phyloP scores from a whole-genome alignment of 2,888 invertebrate genomes.

The Pinctada fucata region DNA sequence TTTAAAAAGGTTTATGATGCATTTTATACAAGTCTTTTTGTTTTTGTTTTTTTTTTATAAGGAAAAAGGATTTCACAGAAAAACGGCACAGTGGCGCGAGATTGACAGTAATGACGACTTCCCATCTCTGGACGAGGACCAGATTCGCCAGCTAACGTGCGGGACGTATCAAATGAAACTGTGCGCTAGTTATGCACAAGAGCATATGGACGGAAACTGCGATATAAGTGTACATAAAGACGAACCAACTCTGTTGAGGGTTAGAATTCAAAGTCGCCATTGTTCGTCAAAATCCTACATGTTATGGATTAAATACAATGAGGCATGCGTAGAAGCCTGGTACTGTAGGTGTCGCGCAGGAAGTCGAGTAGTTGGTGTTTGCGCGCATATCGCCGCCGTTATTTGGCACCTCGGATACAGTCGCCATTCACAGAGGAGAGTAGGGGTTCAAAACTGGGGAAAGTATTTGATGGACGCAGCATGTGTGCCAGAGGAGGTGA shows the following conservation, averaged over 20 bases:
- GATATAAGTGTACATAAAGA: conserved; percentile 12
- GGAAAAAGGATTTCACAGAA: conserved; percentile 13
- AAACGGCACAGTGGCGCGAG: neutral
- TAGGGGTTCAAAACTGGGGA: conserved; percentile 3
- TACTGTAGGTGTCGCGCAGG: conserved; percentile 24
- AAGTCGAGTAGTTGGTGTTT: conserved; percentile 17
- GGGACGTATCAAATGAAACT: conserved; percentile 19
- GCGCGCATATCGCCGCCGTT: conserved; percentile 9
- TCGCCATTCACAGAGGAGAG: neutral
- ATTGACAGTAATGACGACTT: neutral
- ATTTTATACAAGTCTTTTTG: neutral
- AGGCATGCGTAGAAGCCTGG: neutral
- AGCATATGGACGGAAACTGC: conserved; percentile 9
- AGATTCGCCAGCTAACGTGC: conserved; percentile 7
- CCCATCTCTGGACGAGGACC: conserved; percentile 3
- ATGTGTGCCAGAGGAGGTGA: too few species aligned
- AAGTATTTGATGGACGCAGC: conserved; percentile 7
- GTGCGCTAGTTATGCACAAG: conserved; percentile 15
- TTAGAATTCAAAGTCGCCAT: conserved; percentile 19
- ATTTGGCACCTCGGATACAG: conserved; percentile 10
- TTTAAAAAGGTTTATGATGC: neutral
- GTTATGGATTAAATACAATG: conserved; percentile 9
- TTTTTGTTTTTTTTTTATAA: too few species aligned
- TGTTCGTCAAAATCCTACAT: conserved; percentile 4
- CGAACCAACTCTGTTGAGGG: neutral